phyloP scores from a whole-genome alignment of 2,888 invertebrate species.

The Ferdinandea cuprea region DNA sequence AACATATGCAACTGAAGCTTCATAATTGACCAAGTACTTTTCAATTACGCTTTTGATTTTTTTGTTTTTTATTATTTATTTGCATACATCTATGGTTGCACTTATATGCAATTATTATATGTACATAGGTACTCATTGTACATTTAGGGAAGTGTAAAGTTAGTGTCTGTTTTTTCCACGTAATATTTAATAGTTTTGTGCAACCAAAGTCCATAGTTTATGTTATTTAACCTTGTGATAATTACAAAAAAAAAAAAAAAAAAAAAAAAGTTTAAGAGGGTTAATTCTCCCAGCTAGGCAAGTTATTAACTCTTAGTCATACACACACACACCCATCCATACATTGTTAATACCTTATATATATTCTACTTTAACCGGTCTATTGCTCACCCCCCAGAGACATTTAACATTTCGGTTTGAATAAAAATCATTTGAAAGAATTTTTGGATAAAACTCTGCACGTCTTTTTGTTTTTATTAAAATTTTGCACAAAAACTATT shows the following conservation, averaged over 20 bases:
- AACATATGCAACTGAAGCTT: slow-evolving; percentile 19
- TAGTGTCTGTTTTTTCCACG: not conserved
- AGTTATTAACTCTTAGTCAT: slow-evolving; percentile 24
- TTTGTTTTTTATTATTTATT: slow-evolving; percentile 19
- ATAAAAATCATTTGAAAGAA: not conserved
- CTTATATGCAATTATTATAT: slow-evolving; percentile 14
- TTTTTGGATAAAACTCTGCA: too few relatives aligned
- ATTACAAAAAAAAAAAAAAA: slow-evolving; percentile 31
- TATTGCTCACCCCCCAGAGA: slow-evolving; percentile 53
- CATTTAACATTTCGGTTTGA: slow-evolving; percentile 3
- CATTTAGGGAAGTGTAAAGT: slow-evolving; percentile 1
- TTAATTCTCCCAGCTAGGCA: slow-evolving; percentile 29
- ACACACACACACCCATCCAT: slow-evolving; percentile 3
- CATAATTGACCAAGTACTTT: slow-evolving; percentile 18
- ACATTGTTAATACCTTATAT: not conserved
- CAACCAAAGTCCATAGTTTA: slow-evolving; percentile 35
- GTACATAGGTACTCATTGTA: too few relatives aligned
- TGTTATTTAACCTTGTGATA: slow-evolving; percentile 36
- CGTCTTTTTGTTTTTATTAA: too few relatives aligned
- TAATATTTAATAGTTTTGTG: slow-evolving; percentile 6
- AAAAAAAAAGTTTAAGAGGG: slow-evolving; percentile 33
- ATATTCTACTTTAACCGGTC: slow-evolving; percentile 60
- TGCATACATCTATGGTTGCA: slow-evolving; percentile 1
- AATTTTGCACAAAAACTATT: too few relatives aligned
- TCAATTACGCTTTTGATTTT: slow-evolving; percentile 35